Evolutionary conservation across 2,113 vertebrate species (phyloP).

Genomic region (Nanger granti): DNA sequence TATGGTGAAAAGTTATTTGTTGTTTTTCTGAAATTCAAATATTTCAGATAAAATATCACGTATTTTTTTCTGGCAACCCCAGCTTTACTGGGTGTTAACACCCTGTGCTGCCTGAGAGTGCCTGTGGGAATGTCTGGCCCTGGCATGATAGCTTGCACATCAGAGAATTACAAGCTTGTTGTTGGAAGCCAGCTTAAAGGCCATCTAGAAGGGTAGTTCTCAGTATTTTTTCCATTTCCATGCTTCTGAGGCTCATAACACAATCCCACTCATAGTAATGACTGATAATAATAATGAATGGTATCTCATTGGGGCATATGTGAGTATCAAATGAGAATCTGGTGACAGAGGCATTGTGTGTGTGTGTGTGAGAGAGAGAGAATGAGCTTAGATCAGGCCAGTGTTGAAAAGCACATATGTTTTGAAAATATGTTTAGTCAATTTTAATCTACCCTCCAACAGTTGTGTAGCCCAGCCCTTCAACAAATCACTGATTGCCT

Average conservation of each 20-base stretch:
- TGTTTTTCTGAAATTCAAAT: neutral
- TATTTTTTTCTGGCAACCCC: neutral
- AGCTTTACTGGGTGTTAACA: neutral
- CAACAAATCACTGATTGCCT: neutral
- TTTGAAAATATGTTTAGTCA: neutral
- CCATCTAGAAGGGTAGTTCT: neutral
- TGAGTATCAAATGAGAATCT: neutral
- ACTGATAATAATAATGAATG: neutral
- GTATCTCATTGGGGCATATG: neutral
- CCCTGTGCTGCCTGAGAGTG: neutral
- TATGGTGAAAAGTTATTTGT: neutral
- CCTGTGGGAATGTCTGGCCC: neutral
- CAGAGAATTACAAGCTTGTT: neutral
- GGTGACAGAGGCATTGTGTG: neutral
- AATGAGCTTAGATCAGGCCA: neutral
- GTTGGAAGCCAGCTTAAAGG: neutral
- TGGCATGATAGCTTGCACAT: neutral
- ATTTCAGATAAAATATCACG: neutral
- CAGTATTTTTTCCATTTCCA: neutral
- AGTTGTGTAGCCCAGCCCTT: neutral
- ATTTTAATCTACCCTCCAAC: neutral
- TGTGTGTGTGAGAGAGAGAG: neutral
- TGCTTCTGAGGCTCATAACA: neutral
- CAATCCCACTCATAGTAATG: neutral
- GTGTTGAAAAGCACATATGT: neutral